These are phyloP conservation scores for Oscheius sp. DNA, from an alignment of 2,888 invertebrate genomes.

Conservation along the genomic window DNA sequence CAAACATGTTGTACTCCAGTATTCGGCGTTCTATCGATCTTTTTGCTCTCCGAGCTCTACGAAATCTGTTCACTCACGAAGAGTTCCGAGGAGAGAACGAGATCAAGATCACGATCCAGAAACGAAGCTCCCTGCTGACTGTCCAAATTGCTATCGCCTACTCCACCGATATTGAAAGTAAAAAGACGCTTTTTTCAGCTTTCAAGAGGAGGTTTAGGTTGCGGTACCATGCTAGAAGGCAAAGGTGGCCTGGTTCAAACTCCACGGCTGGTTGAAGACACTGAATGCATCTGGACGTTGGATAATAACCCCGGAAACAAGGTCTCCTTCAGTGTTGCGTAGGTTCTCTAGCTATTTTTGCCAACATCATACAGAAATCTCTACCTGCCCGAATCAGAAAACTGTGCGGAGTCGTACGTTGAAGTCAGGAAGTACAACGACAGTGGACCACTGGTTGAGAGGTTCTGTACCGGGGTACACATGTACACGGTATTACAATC, in stretches of 20 bases:
- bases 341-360: constrained; percentile 33
- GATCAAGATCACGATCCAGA: constrained; percentile 33
- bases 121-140: neutral
- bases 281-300: constrained; percentile 61
- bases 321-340: constrained; percentile 40
- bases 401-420: constrained; percentile 63
- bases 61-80: constrained; percentile 24
- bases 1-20: neutral
- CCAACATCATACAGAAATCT: constrained; percentile 6
- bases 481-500: neutral
- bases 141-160: constrained; percentile 33
- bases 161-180: constrained; percentile 39
- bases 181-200: neutral
- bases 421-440: constrained; percentile 63
- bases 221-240: constrained; percentile 51
- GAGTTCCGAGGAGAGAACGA: constrained; percentile 36
- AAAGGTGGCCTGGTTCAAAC: constrained; percentile 14
- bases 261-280: constrained; percentile 26
- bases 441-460: constrained; percentile 54
- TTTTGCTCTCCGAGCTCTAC: neutral
- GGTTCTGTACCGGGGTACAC: constrained; percentile 47
- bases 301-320: constrained; percentile 47
- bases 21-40: constrained; percentile 11
- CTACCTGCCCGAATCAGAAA: constrained; percentile 48
- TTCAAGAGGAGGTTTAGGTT: constrained; percentile 39